A percentile compares a stretch with the other conserved stretches of the same genome.
Conservation (phyloP, 2,797 vertebrate genomes). For the Fundulus diaphanus region DNA sequence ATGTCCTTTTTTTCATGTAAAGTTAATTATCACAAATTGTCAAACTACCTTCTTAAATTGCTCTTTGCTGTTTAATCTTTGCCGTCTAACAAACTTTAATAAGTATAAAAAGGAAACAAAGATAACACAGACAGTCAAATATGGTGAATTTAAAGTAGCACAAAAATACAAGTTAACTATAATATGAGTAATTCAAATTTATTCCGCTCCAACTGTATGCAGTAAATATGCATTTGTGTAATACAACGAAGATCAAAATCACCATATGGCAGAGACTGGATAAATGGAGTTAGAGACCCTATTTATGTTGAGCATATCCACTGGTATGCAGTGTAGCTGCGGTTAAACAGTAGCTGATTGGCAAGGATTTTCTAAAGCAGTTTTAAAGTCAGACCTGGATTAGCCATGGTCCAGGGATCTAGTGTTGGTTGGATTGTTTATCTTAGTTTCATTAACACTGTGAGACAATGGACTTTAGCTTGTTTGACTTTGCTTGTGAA, state of each 20-base stretch:
- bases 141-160: not conserved
- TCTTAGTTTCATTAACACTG: too few relatives aligned
- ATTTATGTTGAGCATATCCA: too few relatives aligned
- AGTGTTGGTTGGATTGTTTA: too few relatives aligned
- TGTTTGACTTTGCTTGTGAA: not conserved
- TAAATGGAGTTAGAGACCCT: too few relatives aligned
- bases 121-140: not conserved
- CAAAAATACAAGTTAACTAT: not conserved
- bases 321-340: too few relatives aligned
- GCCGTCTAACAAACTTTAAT: not conserved
- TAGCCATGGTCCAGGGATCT: too few relatives aligned
- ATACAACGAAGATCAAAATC: too few relatives aligned
- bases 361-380: too few relatives aligned
- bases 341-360: too few relatives aligned
- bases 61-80: slow-evolving; percentile 5
- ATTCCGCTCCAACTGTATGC: not conserved
- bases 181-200: not conserved
- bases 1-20: not conserved
- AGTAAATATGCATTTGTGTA: not conserved
- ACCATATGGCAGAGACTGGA: too few relatives aligned
- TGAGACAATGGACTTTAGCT: too few relatives aligned
- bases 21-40: not conserved
- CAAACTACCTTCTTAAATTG: not conserved
- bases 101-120: not conserved
- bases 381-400: too few relatives aligned